Evolutionary conservation across 1,140 invertebrate genomes (phyloP).

Genomic region (Rhagoletis zephyria): DNA sequence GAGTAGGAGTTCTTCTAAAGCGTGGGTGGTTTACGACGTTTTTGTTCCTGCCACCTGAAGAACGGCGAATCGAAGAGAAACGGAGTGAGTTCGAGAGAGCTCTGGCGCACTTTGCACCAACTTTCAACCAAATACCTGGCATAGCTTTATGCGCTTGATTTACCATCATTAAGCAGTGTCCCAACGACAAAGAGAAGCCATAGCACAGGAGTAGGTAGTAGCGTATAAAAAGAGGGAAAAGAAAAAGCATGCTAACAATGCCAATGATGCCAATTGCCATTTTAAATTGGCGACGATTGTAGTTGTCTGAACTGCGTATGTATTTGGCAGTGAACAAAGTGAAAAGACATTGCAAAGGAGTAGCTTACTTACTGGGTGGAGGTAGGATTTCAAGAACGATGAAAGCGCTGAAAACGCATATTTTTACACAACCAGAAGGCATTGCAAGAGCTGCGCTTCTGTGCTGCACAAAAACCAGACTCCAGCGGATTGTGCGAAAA

Average conservation of each 20-base stretch:
- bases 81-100: background rate
- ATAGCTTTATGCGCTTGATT: slow-evolving; percentile 44
- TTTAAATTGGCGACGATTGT: slow-evolving; percentile 46
- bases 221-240: background rate
- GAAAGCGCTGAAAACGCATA: background rate
- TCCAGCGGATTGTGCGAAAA: background rate
- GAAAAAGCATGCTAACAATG: slow-evolving; percentile 36
- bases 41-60: background rate
- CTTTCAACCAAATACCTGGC: slow-evolving; percentile 21
- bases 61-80: background rate
- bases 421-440: background rate
- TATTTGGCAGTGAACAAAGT: background rate
- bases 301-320: background rate
- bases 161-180: slow-evolving; percentile 20
- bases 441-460: background rate
- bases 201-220: background rate
- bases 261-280: slow-evolving; percentile 43
- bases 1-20: background rate
- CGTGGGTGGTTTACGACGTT: background rate
- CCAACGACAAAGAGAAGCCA: background rate
- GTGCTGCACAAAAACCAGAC: background rate
- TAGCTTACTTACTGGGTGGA: background rate
- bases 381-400: background rate
- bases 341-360: background rate
- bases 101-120: background rate